Evolutionary conservation across 1,140 invertebrate genomes (phyloP), one percentile per base, ranked within the genome.

Genomic region (Drosophila teissieri): DNA sequence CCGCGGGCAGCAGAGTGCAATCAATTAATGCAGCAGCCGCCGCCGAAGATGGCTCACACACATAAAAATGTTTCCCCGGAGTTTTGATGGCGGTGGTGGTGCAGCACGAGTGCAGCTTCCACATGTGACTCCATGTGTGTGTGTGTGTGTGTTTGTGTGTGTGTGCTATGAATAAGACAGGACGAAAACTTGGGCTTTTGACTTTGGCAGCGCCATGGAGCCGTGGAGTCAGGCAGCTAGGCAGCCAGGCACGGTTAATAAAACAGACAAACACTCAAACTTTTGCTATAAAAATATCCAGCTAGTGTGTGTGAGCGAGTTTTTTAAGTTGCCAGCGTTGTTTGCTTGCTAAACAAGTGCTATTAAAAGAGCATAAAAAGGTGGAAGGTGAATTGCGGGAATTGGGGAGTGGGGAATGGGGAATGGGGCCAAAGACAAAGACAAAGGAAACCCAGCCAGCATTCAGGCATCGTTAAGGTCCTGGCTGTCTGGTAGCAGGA

Each of bases 261-360:
- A 91, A 91, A 91, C 88, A 91, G 88, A 84, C 83, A 91, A 91
- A 91, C 88, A 91, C 88, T 91, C 80, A 84, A 91, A 91, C 73
- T 91, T 91, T 88, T 39, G 83, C 83, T 88, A 91, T 91, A 91
- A 91, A 91, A 91, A 91, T 91, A 79, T 91, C 67, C 73, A 82
- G 61, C 58, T 48, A 48, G 46, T 22, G 44, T 46, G 53, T 40
- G 39, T 44, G 45, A 42, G 52, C 10, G 51, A 82, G 80, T 88
- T 86, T 88, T 88, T 86, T 75, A 75, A 86, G 81, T 85, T 85
- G 49, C 46, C 51, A 49, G 82, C 79, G 83, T 86, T 86, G 82
- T 88, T 86, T 89, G 80, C 80, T 88, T 88, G 84, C 83, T 88
- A 88, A 88, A 89, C 83, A 89, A 88, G 72, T 79, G 80, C 83